These are phyloP conservation scores for Scaptomyza tumidula DNA, from an alignment of 2,888 invertebrate species.

Conservation along the genomic window DNA sequence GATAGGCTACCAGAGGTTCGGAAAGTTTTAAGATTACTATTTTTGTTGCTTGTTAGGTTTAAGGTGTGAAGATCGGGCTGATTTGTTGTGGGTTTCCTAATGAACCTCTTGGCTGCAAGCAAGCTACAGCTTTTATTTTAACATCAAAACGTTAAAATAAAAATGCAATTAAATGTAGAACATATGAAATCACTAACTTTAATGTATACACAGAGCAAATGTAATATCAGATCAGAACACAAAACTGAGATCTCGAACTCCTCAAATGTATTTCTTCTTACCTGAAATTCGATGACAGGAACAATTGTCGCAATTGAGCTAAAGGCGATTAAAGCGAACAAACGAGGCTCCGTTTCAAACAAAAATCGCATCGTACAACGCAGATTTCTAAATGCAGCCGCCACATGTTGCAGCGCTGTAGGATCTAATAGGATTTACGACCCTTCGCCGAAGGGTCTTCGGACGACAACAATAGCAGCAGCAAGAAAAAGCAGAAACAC, in stretches of 20 bases:
- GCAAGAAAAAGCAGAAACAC: constrained; percentile 17
- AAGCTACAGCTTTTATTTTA: constrained; percentile 39
- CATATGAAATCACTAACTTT: not conserved
- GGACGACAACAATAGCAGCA: constrained; percentile 6
- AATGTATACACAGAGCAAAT: not conserved
- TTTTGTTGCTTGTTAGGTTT: constrained; percentile 18
- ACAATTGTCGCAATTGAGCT: constrained; percentile 55
- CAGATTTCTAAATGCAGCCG: constrained; percentile 30
- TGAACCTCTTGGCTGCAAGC: constrained; percentile 17
- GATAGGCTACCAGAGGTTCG: constrained; percentile 48
- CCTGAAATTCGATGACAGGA: constrained; percentile 62
- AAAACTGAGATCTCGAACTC: not conserved
- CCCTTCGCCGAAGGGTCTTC: constrained; percentile 46
- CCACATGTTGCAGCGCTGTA: constrained; percentile 63
- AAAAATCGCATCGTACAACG: constrained; percentile 14
- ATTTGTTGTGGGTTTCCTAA: constrained; percentile 9
- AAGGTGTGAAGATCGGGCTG: constrained; percentile 61
- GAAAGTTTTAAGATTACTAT: not conserved
- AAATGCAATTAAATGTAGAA: constrained; percentile 3
- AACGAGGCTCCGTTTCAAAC: constrained; percentile 19
- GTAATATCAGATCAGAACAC: constrained; percentile 2
- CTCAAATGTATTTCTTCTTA: not conserved
- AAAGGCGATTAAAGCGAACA: constrained; percentile 63
- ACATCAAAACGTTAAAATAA: constrained; percentile 12
- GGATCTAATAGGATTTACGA: constrained; percentile 74